phyloP scores from a whole-genome alignment of 2,113 vertebrate species.

The Nestor notabilis region DNA sequence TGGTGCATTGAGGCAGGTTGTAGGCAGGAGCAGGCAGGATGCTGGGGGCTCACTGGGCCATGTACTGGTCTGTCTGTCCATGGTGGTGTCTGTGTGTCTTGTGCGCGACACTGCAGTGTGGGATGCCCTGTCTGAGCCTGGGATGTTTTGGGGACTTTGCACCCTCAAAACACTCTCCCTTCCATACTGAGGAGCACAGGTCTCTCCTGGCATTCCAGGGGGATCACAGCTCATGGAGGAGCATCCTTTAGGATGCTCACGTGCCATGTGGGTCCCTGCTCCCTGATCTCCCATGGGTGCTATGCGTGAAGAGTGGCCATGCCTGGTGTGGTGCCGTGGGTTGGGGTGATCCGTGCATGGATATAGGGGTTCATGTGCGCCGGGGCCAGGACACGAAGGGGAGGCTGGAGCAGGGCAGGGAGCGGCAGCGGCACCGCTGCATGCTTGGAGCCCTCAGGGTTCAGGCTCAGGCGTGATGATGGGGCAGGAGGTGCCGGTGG shows the following conservation, averaged over 20 bases:
- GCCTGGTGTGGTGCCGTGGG: fast-evolving
- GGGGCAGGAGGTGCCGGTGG: fast-evolving
- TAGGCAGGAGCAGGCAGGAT: neutral
- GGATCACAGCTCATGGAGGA: fast-evolving
- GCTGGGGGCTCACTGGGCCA: fast-evolving
- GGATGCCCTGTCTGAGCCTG: neutral
- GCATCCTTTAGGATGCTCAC: neutral
- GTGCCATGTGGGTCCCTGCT: fast-evolving
- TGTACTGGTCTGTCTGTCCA: fast-evolving
- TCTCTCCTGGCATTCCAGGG: neutral
- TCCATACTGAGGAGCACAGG: fast-evolving
- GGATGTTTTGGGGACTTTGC: neutral
- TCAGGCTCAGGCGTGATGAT: fast-evolving
- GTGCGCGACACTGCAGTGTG: fast-evolving
- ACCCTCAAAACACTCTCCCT: fast-evolving
- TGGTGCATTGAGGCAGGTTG: fast-evolving
- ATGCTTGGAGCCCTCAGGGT: neutral
- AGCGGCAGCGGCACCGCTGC: neutral
- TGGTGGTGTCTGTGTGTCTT: neutral
- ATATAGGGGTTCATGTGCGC: fast-evolving
- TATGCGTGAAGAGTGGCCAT: fast-evolving
- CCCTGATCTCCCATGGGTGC: fast-evolving
- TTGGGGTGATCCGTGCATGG: fast-evolving
- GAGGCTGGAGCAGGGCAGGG: neutral
- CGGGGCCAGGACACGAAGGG: neutral